These are phyloP conservation scores for Netelia inedita DNA, from an alignment of 2,888 invertebrate genomes.

Conservation along the genomic window DNA sequence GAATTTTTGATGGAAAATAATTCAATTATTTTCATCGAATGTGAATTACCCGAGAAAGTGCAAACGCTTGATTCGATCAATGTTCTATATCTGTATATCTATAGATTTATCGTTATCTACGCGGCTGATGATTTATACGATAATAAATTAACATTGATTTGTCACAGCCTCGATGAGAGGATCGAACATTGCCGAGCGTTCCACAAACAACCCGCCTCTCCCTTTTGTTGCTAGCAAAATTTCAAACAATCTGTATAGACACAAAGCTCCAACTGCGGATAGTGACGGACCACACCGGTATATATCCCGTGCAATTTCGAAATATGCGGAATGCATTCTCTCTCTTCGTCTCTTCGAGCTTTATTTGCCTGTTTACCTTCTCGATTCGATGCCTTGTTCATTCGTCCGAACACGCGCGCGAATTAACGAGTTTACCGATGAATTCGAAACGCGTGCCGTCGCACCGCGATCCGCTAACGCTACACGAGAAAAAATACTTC, in stretches of 20 bases:
- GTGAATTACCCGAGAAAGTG: background rate
- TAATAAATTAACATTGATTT: background rate
- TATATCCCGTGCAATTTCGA: background rate
- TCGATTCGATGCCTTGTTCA: background rate
- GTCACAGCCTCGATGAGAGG: background rate
- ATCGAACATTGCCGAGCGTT: background rate
- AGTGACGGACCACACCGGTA: background rate
- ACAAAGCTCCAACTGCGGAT: background rate
- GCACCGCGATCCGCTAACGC: background rate
- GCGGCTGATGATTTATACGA: background rate
- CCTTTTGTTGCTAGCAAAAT: background rate
- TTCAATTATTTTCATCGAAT: background rate
- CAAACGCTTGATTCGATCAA: background rate
- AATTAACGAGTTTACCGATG: slow-evolving; percentile 1
- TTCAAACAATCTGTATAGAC: background rate
- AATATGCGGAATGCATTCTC: background rate
- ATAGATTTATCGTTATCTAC: background rate
- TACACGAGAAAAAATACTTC: no score
- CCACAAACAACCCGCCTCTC: background rate
- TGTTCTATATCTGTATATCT: background rate
- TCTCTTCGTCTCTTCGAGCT: slow-evolving; percentile 8
- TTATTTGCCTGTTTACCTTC: slow-evolving; percentile 10
- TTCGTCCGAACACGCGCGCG: slow-evolving; percentile 28
- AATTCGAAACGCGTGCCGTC: slow-evolving; percentile 8
- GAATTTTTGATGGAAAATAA: background rate